These are phyloP conservation scores for Rostratula benghalensis DNA, from an alignment of 2,113 vertebrate genomes.

Conservation along the genomic window DNA sequence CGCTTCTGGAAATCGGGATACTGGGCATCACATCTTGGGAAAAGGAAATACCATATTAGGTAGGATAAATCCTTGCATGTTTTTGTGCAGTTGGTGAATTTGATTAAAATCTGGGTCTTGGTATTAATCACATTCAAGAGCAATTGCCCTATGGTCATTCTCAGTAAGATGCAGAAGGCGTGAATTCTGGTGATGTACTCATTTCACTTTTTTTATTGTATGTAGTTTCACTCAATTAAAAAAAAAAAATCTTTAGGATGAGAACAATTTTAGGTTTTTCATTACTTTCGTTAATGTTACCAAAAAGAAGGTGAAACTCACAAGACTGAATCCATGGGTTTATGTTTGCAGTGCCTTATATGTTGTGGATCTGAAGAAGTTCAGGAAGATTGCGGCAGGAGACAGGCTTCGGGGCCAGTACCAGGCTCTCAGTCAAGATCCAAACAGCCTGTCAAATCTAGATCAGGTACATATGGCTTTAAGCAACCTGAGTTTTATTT, in stretches of 20 bases:
- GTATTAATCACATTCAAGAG: neutral
- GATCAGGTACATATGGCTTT: constrained; percentile 83
- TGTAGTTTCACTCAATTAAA: neutral
- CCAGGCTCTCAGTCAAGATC: constrained; percentile 94
- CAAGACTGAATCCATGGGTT: neutral
- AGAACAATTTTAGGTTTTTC: neutral
- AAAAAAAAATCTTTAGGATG: neutral
- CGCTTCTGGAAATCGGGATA: constrained; percentile 97
- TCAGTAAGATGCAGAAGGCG: neutral
- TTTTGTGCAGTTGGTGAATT: neutral
- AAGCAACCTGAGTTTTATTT: neutral
- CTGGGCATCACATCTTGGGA: constrained; percentile 92
- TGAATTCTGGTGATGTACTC: neutral
- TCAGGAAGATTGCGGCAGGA: constrained; percentile 93
- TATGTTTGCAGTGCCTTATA: constrained; percentile 85
- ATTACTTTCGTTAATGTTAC: neutral
- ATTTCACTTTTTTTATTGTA: neutral
- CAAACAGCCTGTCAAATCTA: constrained; percentile 95
- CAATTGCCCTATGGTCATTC: neutral
- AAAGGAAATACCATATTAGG: constrained; percentile 97
- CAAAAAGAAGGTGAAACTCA: neutral
- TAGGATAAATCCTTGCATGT: neutral
- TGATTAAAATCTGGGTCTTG: neutral
- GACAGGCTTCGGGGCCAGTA: constrained; percentile 94
- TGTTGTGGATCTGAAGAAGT: constrained; percentile 95